A percentile compares a stretch with the other conserved stretches of the same genome.
phyloP scores from a whole-genome alignment of 2,888 invertebrate species.

The Fabriciana adippe region DNA sequence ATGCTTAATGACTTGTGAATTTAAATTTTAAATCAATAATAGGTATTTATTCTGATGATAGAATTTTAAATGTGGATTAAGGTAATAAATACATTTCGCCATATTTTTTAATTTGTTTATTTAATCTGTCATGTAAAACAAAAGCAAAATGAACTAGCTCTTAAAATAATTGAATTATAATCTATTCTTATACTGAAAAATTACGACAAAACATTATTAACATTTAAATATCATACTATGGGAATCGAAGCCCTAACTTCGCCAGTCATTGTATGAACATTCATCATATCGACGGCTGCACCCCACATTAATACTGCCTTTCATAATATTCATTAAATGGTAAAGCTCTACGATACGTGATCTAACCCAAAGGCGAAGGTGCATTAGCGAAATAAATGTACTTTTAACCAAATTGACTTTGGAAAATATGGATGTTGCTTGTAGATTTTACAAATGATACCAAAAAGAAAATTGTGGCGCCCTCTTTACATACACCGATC shows the following conservation, averaged over 20 bases:
- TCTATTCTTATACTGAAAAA: slow-evolving; percentile 1
- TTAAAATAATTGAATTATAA: not conserved
- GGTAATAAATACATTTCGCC: too few species aligned
- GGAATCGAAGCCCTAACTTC: slow-evolving; percentile 61
- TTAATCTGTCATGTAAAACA: too few species aligned
- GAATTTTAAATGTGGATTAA: too few species aligned
- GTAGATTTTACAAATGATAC: slow-evolving; percentile 23
- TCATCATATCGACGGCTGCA: slow-evolving; percentile 76
- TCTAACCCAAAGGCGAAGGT: slow-evolving; percentile 41
- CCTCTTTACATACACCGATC: not conserved
- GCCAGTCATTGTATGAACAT: slow-evolving; percentile 73
- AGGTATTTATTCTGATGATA: slow-evolving; percentile 14
- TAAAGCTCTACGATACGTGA: slow-evolving; percentile 67
- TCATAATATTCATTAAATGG: slow-evolving; percentile 79
- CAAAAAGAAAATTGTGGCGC: slow-evolving; percentile 8
- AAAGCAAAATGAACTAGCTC: not conserved
- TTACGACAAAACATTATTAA: slow-evolving; percentile 25
- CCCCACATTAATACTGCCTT: slow-evolving; percentile 61
- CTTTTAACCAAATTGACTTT: slow-evolving; percentile 39
- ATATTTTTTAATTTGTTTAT: too few species aligned
- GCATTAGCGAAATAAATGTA: slow-evolving; percentile 38
- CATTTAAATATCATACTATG: slow-evolving; percentile 59
- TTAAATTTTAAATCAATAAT: slow-evolving; percentile 49
- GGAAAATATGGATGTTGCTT: slow-evolving; percentile 20
- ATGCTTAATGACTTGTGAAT: slow-evolving; percentile 72